A percentile compares a stretch with the other conserved stretches of the same genome.
Evolutionary conservation across 2,888 invertebrate species (phyloP).

Genomic region (Cenopis cana): DNA sequence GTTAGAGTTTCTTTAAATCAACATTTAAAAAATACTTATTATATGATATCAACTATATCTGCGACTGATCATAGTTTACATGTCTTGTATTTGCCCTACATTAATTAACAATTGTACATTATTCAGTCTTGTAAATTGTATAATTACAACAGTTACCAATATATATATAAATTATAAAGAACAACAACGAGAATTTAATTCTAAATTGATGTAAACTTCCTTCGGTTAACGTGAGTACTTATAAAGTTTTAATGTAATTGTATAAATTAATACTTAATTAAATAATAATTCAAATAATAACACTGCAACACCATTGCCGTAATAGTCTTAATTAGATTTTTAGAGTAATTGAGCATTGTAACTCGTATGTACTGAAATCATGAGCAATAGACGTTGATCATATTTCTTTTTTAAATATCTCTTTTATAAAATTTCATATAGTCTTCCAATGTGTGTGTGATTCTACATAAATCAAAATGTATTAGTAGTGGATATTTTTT

Average conservation of each 20-base stretch:
- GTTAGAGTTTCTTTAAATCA: slow-evolving; percentile 49
- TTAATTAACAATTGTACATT: slow-evolving; percentile 53
- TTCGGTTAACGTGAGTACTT: slow-evolving; percentile 50
- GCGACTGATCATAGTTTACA: slow-evolving; percentile 78
- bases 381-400: slow-evolving; percentile 69
- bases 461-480: slow-evolving; percentile 60
- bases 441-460: slow-evolving; percentile 82
- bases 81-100: slow-evolving; percentile 62
- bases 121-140: slow-evolving; percentile 49
- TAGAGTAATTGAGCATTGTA: slow-evolving; percentile 57
- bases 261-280: slow-evolving; percentile 45
- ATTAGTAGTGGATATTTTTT: slow-evolving; percentile 43
- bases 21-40: slow-evolving; percentile 49
- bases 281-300: slow-evolving; percentile 56
- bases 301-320: slow-evolving; percentile 74
- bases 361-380: slow-evolving; percentile 66
- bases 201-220: slow-evolving; percentile 78
- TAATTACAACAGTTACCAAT: slow-evolving; percentile 53
- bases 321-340: slow-evolving; percentile 57
- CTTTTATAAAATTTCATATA: slow-evolving; percentile 67
- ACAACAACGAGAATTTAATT: slow-evolving; percentile 83
- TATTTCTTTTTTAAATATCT: slow-evolving; percentile 57
- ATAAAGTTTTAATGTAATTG: slow-evolving; percentile 54
- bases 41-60: slow-evolving; percentile 65
- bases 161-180: slow-evolving; percentile 52